Percentiles rank a stretch among this genome's conserved stretches.
phyloP scores from a whole-genome alignment of 2,888 invertebrate species.

The Brachyopa scutellaris region DNA sequence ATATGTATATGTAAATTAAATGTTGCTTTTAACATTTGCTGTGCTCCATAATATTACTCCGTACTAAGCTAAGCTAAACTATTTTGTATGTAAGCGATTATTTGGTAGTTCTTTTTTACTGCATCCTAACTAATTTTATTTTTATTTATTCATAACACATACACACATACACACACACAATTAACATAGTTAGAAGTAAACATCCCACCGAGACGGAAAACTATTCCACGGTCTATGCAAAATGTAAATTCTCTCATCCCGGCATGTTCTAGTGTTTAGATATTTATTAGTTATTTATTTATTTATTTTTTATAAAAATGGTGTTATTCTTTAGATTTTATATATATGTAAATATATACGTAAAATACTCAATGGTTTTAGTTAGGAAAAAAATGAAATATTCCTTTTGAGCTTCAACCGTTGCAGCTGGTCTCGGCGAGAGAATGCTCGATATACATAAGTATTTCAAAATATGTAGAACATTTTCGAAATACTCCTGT shows the following conservation, averaged over 20 bases:
- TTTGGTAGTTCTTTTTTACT: background rate
- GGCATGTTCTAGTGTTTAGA: background rate
- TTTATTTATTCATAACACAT: background rate
- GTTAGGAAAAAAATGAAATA: background rate
- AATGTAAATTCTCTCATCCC: background rate
- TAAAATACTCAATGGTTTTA: too few species aligned
- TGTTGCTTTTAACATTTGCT: slow-evolving; percentile 24
- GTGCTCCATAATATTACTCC: slow-evolving; percentile 17
- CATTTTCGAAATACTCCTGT: too few species aligned
- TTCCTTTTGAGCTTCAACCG: background rate
- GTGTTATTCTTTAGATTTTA: too few species aligned
- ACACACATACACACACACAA: background rate
- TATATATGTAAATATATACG: too few species aligned
- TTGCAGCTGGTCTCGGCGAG: background rate
- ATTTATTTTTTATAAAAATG: background rate
- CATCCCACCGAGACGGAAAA: slow-evolving; percentile 5
- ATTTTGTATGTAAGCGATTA: background rate
- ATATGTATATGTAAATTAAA: slow-evolving; percentile 9
- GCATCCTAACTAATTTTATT: background rate
- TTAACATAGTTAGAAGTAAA: background rate
- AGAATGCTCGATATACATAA: too few species aligned
- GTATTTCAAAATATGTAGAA: too few species aligned
- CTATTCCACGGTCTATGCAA: background rate
- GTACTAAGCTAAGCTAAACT: background rate
- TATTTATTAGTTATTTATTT: background rate